Evolutionary conservation across 2,113 vertebrate genomes (phyloP).

Genomic region (Tachysurus fulvidraco): DNA sequence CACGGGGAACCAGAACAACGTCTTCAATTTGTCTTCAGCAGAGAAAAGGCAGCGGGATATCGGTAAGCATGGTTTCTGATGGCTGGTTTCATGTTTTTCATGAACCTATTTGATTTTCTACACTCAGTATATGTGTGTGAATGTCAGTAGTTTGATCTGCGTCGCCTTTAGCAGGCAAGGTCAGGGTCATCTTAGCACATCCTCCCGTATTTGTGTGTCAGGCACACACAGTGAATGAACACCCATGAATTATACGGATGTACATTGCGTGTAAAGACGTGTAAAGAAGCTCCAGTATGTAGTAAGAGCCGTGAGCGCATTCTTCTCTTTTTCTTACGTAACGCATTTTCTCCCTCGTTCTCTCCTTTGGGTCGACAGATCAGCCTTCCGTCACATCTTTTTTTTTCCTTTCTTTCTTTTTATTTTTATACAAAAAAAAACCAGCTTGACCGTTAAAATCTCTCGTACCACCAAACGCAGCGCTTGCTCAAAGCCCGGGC

Average conservation of each 20-base stretch:
- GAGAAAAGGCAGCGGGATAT: constrained; percentile 88
- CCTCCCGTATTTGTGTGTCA: not conserved
- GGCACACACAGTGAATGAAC: not conserved
- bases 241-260: not conserved
- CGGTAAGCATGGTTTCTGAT: constrained; percentile 70
- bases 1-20: constrained; percentile 85
- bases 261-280: not conserved
- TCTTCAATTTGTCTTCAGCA: constrained; percentile 89
- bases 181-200: not conserved
- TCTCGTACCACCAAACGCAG: not conserved
- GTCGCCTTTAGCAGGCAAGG: not conserved
- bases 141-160: too few species aligned
- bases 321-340: not conserved
- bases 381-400: not conserved
- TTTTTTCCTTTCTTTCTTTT: not conserved
- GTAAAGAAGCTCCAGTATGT: not conserved
- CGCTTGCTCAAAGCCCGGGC: not conserved
- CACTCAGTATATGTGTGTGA: too few species aligned
- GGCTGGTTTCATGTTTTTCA: too few species aligned
- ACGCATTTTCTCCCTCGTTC: not conserved
- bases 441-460: not conserved
- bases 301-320: not conserved
- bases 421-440: not conserved
- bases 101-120: not conserved
- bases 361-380: not conserved